A percentile compares a stretch with the other conserved stretches of the same genome.
Conservation (phyloP, 2,113 vertebrate species). For the Cebidichthys violaceus region DNA sequence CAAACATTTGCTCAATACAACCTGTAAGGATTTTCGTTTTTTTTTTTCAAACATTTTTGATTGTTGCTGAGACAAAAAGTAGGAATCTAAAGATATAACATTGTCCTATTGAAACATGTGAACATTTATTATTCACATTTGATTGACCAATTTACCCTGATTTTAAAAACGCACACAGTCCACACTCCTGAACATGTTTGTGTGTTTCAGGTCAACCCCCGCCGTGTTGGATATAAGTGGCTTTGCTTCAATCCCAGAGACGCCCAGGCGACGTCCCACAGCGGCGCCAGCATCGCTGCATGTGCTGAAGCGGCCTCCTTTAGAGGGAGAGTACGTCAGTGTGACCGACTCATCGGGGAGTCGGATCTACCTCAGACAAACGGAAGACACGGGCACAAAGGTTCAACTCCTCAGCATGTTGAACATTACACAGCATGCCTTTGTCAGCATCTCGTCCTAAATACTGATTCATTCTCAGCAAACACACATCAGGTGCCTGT, state of each 20-base stretch:
- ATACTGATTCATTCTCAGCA: not conserved
- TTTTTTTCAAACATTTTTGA: not conserved
- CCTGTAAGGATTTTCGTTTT: not conserved
- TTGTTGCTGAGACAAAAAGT: not conserved
- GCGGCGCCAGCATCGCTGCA: not conserved
- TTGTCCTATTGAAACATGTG: not conserved
- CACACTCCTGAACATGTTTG: not conserved
- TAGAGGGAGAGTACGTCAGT: constrained; percentile 91
- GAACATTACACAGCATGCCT: not conserved
- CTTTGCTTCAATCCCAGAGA: constrained; percentile 62
- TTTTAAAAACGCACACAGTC: too few relatives aligned
- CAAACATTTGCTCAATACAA: not conserved
- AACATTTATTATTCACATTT: not conserved
- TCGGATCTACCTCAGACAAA: constrained; percentile 89
- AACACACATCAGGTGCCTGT: not conserved
- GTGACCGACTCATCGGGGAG: constrained; percentile 89
- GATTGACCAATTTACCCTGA: not conserved
- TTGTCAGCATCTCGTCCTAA: not conserved
- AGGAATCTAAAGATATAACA: not conserved
- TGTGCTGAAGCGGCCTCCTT: constrained; percentile 87
- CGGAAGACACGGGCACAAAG: constrained; percentile 76
- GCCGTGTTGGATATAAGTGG: constrained; percentile 79
- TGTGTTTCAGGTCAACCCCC: constrained; percentile 53
- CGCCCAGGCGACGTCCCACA: constrained; percentile 45
- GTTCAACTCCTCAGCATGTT: constrained; percentile 31